A percentile compares a stretch with the other conserved stretches of the same genome.
Evolutionary conservation across 1,140 invertebrate genomes (phyloP).

Genomic region (Trichonephila clavipes): DNA sequence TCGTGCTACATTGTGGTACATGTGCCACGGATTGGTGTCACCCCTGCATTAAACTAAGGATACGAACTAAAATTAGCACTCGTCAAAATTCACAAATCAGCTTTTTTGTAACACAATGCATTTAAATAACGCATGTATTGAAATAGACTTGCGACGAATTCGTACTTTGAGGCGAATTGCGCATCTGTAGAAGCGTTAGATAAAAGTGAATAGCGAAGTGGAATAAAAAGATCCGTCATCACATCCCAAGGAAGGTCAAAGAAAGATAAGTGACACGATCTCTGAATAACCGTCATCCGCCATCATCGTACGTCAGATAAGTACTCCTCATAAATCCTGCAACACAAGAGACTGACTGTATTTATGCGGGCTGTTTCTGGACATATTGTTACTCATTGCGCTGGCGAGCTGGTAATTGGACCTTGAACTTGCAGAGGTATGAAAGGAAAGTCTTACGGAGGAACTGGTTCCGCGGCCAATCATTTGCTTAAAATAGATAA

Average conservation of each 20-base stretch:
- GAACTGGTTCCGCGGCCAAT: neutral
- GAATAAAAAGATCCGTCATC: slow-evolving; percentile 15
- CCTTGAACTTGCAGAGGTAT: neutral
- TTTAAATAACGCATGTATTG: no score
- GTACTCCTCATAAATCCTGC: neutral
- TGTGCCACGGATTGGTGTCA: no score
- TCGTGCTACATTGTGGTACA: no score
- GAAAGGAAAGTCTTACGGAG: neutral
- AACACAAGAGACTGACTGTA: neutral
- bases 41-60: no score
- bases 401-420: neutral
- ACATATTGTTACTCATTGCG: neutral
- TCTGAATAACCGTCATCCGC: slow-evolving; percentile 3
- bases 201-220: neutral
- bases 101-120: no score
- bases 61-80: no score
- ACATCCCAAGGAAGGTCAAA: neutral
- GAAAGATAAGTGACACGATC: neutral
- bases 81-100: no score
- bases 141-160: no score
- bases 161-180: no score
- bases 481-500: neutral
- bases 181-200: neutral
- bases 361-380: neutral
- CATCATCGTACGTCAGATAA: slow-evolving; percentile 7